phyloP scores from a whole-genome alignment of 2,113 vertebrate species.

The Vulpes ferrilata region DNA sequence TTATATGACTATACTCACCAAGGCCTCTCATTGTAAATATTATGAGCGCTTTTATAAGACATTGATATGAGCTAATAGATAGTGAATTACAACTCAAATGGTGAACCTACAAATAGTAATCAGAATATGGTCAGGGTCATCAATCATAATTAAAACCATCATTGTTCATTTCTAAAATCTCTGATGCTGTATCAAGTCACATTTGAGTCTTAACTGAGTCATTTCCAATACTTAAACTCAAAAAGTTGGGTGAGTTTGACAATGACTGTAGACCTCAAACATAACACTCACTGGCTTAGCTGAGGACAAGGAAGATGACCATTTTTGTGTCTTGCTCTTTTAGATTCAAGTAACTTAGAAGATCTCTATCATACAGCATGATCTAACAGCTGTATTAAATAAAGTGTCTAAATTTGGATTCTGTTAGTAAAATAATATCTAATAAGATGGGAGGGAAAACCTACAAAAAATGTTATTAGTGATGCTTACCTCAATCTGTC shows the following conservation, averaged over 20 bases:
- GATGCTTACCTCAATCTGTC: not conserved
- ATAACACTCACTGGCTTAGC: not conserved
- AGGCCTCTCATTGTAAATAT: constrained; percentile 78
- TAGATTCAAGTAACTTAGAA: not conserved
- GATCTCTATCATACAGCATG: not conserved
- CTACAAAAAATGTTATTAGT: constrained; percentile 40
- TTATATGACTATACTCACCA: constrained; percentile 86
- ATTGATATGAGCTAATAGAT: constrained; percentile 87
- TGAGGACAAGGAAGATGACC: not conserved
- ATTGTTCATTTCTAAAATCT: constrained; percentile 46
- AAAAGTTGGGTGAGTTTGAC: not conserved
- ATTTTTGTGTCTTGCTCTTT: constrained; percentile 9
- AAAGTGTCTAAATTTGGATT: not conserved
- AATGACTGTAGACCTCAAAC: not conserved
- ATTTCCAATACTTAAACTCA: not conserved
- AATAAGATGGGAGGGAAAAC: constrained; percentile 19
- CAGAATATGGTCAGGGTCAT: constrained; percentile 84
- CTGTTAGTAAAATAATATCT: not conserved
- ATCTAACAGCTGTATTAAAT: constrained; percentile 32
- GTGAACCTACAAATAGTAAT: constrained; percentile 82
- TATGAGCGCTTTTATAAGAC: constrained; percentile 82
- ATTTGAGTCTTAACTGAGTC: constrained; percentile 21
- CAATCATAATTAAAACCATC: constrained; percentile 77
- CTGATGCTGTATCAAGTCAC: not conserved
- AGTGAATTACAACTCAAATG: constrained; percentile 82